Evolutionary conservation across 2,113 vertebrate species (phyloP), one percentile per base, ranked within the genome.

Genomic region (Notarius lentiginosus): DNA sequence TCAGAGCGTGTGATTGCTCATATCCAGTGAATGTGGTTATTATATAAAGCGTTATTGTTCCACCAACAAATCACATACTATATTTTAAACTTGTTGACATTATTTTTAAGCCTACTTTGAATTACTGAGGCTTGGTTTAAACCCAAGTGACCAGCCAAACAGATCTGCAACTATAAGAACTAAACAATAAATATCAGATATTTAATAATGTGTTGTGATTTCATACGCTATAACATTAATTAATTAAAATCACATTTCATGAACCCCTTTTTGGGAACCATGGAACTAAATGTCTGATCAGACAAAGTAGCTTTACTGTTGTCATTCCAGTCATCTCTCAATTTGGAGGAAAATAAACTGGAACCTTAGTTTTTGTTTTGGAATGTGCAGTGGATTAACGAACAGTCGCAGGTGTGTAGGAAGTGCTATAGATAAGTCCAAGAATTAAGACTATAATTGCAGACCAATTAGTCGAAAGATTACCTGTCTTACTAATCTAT

Each of bases 401-500:
- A 34, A 22, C 22, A 55, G 75, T n/a, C 7, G 10, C 4, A 14
- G 20, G 47, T 17, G 14, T 55, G 75, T 4, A 55, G 75, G 55
- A 27, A 56, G n/a, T 27, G n/a, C 51, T 55, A 27, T 30, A 56
- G 3, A 30, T 55, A 0, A 55, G n/a, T 2, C 14, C 73, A 76
- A 80, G 49, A 79, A 14, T 18, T 58, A 18, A 14, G 14, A 61
- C 24, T 56, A 18, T 47, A 49, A 49, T 49, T 49, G 49, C 20
- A 73, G 82, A 55, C 12, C 63, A 75, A 27, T 47, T 55, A 66
- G 17, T 14, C 1, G n/a, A 41, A 87, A 76, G 22, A 82, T 9
- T 93, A 99, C 98, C 94, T 99, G 98, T 97, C 98, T 95, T 30
- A 99, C 93, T 47, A 99, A 96, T 65, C 98, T 93, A 90, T 98